phyloP scores from a whole-genome alignment of 2,113 vertebrate genomes.

The Mustela lutreola region DNA sequence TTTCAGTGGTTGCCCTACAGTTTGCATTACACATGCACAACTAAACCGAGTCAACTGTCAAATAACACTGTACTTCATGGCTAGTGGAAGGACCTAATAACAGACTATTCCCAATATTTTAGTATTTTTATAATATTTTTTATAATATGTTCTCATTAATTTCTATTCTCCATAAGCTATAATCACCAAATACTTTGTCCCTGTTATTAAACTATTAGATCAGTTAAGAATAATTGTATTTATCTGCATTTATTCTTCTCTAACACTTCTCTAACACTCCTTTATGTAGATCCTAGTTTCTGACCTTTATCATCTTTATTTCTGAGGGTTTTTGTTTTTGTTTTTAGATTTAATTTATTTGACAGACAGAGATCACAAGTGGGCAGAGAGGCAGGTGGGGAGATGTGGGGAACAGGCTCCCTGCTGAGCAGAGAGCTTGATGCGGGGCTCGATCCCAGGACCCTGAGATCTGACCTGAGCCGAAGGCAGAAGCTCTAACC shows the following conservation, averaged over 20 bases:
- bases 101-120: neutral
- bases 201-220: neutral
- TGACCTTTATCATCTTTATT: neutral
- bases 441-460: no score
- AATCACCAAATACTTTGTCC: neutral
- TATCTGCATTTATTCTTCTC: neutral
- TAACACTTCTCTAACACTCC: neutral
- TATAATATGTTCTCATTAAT: neutral
- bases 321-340: neutral
- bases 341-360: no score
- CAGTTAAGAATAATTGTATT: neutral
- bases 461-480: no score
- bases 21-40: neutral
- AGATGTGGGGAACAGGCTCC: no score
- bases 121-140: neutral
- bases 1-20: neutral
- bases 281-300: neutral
- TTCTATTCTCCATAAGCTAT: neutral
- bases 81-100: no score
- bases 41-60: neutral
- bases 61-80: neutral
- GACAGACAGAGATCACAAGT: no score
- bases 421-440: no score
- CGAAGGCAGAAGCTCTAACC: no score
- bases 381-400: no score